A percentile compares a stretch with the other conserved stretches of the same genome.
These are phyloP conservation scores for Sminthurinus signatus DNA, from an alignment of 1,140 invertebrate species.

Conservation along the genomic window DNA sequence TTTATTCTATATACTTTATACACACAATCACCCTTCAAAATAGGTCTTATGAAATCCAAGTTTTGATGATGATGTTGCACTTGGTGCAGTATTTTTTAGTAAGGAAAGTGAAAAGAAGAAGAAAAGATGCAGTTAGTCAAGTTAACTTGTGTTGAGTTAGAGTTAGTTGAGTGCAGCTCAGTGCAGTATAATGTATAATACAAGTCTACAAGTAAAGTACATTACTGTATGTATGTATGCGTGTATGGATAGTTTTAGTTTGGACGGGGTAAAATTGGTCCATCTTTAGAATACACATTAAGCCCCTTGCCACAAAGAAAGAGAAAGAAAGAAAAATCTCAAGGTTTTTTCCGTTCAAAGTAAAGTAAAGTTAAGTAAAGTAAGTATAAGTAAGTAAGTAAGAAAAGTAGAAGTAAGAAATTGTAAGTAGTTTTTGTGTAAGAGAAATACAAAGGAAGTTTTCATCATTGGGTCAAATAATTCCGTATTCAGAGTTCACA, in stretches of 20 bases:
- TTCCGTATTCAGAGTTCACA: slow-evolving; percentile 19
- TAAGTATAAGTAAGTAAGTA: neutral
- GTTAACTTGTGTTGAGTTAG: no score
- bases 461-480: slow-evolving; percentile 26
- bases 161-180: no score
- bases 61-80: neutral
- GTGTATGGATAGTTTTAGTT: no score
- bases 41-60: no score
- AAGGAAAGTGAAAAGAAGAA: neutral
- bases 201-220: no score
- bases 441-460: slow-evolving; percentile 14
- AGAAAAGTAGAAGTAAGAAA: neutral
- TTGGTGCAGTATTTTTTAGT: neutral
- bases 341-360: no score
- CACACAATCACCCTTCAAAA: no score
- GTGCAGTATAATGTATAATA: no score
- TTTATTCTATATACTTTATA: no score
- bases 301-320: neutral
- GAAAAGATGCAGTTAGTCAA: neutral
- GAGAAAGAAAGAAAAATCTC: neutral
- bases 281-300: slow-evolving; percentile 4
- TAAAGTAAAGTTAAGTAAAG: neutral
- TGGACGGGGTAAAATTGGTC: neutral
- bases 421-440: slow-evolving; percentile 6
- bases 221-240: no score